Base-by-base conservation (phyloP, 2,888 invertebrate species). In the Malthinus flaveolus region DNA sequence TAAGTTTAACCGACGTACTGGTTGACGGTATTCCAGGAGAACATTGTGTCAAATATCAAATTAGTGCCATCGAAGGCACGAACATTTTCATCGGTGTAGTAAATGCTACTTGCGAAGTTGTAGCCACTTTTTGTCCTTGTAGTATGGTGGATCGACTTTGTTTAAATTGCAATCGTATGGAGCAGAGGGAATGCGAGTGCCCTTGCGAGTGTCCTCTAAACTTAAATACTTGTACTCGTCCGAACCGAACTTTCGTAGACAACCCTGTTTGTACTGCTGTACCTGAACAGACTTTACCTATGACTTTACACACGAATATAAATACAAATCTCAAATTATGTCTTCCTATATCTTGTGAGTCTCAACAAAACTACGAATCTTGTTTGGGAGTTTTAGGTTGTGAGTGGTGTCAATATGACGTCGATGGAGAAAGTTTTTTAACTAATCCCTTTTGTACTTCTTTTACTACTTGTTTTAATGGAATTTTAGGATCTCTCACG, bases 121-220 rank as follows among this genome's bases (percentile, higher is more conserved):
- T 87, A 1, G 88, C 91, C 3, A 86, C 88, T 1, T 96, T 96
- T 79, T 96, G 96, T 73, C 95, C 96, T 0, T 96, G 96, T 75
- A 95, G 93, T 73, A 92, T 91, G 79, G 90, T 88, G 54, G 92
- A 95, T 75, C 85, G 94, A 2, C 82, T 91, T 2, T 96, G 96
- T 75, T 82, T 96, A 23, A 95, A 95, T 75, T 96, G 96, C 75
- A 90, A 93, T 75, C 86, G 95, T 47, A 94, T 95, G 92, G 96
- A 95, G 75, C 94, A 93, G 78, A 90, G 88, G 2, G 95, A 95
- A 73, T 96, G 96, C 70, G 96, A 96, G 77, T 96, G 96, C 73
- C 96, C 96, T 0, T 96, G 96, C 75, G 95, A 96, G 77, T 96
- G 96, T 73, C 89, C 83, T 1, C 65, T 79, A 54, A 72, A 73